Conservation (phyloP, 2,797 vertebrate genomes). For the Chanos chanos region DNA sequence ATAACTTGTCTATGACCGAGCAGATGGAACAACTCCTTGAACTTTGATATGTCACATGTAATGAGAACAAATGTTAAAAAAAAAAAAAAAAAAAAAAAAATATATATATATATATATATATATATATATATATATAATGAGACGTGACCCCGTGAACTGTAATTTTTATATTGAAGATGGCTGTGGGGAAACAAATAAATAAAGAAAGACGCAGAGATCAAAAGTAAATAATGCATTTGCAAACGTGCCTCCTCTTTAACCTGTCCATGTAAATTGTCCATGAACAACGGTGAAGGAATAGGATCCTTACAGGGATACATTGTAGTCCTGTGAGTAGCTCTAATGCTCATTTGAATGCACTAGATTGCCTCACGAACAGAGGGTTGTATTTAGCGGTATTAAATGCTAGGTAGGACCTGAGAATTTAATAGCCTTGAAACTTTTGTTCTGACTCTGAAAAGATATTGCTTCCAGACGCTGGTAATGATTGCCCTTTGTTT, state of each 20-base stretch:
- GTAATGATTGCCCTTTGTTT: conserved; percentile 27
- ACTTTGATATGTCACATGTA: conserved; percentile 44
- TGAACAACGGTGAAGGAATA: background rate
- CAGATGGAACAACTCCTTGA: conserved; percentile 45
- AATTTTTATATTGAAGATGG: too few relatives aligned
- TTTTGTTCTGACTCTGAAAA: background rate
- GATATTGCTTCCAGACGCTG: background rate
- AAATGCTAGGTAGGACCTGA: conserved; percentile 4
- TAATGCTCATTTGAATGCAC: background rate
- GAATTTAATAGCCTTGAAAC: background rate
- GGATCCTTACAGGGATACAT: too few relatives aligned
- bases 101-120: too few relatives aligned
- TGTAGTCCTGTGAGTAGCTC: background rate
- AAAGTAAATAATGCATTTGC: background rate
- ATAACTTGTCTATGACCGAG: conserved; percentile 43
- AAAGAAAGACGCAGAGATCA: too few relatives aligned
- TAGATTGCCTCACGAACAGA: background rate
- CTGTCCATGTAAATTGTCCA: background rate
- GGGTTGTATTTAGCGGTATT: background rate
- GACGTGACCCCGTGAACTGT: too few relatives aligned
- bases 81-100: too few relatives aligned
- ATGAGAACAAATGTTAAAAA: too few relatives aligned
- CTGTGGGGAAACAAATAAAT: too few relatives aligned
- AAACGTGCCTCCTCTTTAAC: too few relatives aligned
- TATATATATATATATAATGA: too few relatives aligned